phyloP scores from a whole-genome alignment of 2,888 invertebrate species.

The Asteroscopus sphinx region DNA sequence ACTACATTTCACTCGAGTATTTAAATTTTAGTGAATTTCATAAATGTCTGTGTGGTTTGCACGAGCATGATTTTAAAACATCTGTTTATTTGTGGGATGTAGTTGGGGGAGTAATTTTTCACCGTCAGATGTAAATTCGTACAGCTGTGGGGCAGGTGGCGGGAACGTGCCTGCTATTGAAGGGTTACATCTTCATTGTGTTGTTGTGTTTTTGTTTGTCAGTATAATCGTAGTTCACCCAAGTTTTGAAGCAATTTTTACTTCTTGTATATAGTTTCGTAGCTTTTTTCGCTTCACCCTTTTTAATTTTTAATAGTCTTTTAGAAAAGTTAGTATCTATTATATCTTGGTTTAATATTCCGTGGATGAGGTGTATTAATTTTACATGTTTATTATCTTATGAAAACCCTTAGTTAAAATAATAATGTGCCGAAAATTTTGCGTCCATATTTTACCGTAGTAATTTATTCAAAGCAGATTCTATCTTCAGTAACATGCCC shows the following conservation, averaged over 20 bases:
- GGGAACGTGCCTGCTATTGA: constrained; percentile 77
- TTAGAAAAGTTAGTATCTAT: too few relatives aligned
- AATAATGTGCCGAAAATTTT: constrained; percentile 7
- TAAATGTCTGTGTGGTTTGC: constrained; percentile 44
- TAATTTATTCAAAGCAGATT: constrained; percentile 41
- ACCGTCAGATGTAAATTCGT: constrained; percentile 77
- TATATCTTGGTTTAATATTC: neutral
- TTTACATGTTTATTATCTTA: constrained; percentile 5
- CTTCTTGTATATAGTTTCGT: too few relatives aligned
- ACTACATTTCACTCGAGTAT: constrained; percentile 42
- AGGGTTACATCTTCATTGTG: constrained; percentile 65
- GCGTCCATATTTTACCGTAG: constrained; percentile 4
- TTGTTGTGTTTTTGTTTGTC: constrained; percentile 22
- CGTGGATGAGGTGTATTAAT: neutral
- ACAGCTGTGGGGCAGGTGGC: constrained; percentile 86
- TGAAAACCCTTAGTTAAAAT: constrained; percentile 7
- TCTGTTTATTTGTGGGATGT: constrained; percentile 75
- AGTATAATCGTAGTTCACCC: too few relatives aligned
- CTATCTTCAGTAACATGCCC: constrained; percentile 20
- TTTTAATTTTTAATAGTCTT: too few relatives aligned
- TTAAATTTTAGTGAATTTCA: constrained; percentile 54
- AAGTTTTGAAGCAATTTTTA: too few relatives aligned
- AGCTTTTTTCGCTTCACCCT: too few relatives aligned
- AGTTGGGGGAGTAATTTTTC: constrained; percentile 77
- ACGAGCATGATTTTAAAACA: constrained; percentile 65